Base-by-base conservation (phyloP, 2,113 vertebrate genomes). In the Odontesthes bonariensis region DNA sequence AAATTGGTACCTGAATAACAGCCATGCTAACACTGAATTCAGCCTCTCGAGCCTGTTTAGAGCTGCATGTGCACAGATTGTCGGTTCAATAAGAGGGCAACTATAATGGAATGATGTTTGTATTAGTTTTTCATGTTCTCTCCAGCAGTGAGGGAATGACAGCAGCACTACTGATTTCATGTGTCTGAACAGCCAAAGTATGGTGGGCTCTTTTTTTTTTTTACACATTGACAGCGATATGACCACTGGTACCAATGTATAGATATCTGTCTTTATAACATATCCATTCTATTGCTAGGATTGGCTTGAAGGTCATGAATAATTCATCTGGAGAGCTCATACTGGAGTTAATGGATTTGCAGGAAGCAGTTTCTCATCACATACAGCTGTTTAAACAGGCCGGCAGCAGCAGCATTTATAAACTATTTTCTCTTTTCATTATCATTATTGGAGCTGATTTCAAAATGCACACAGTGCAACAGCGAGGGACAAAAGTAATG, bases 291-390 rank as follows among this genome's bases (percentile, higher is more conserved):
- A 64, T 46, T 40, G 13, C 20, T 46, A 40, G 35, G 35, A 68
- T 42, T 75, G 73, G 76, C 56, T 81, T 77, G 53, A 68, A 75
- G 63, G 81, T 84, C 63, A 75, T 89, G 76, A 84, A 89, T 89
- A 84, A 88, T 54, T 38, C 76, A 90, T 85, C 19, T 33, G 19
- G 31, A 62, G 54, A 53, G 46, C 47, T 42, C 62, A 40, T 56
- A 35, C 73, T 64, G 65, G 61, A 66, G 57, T 57, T 69, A 70
- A 46, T 74, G 62, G 75, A 56, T 75, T 31, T 69, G 72, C 78
- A 73, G 83, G 40, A n/a, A 69, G 54, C 35, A 3, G 49, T 38
- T 77, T 76, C 62, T 55, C 35, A 69, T 77, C 51, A 57, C 44
- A 80, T 60, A 59, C 73, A 79, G 62, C 75, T 73, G 66, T 83